These are phyloP conservation scores for Lochmaea crataegi DNA, from an alignment of 2,888 invertebrate genomes.

Conservation along the genomic window DNA sequence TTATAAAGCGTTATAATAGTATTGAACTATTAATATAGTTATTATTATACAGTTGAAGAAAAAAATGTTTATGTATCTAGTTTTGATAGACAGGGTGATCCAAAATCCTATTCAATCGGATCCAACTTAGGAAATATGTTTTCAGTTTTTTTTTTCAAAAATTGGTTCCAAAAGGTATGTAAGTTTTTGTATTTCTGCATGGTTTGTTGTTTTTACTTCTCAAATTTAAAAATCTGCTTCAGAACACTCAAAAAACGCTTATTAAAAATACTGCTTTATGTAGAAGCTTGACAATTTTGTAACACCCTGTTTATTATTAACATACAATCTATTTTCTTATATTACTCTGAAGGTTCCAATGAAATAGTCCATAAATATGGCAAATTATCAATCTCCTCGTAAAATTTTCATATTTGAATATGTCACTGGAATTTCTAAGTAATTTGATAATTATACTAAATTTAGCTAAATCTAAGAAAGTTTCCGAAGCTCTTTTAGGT, in stretches of 20 bases:
- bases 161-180: conserved; percentile 35
- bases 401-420: no score
- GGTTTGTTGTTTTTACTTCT: conserved; percentile 31
- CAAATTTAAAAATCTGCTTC: conserved; percentile 7
- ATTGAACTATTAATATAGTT: no score
- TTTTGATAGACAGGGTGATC: conserved; percentile 10
- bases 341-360: neutral
- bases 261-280: conserved; percentile 12
- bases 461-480: no score
- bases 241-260: conserved; percentile 10
- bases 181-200: conserved; percentile 35
- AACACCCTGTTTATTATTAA: conserved; percentile 17
- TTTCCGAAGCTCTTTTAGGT: no score
- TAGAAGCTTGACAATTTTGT: conserved; percentile 15
- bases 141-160: conserved; percentile 10
- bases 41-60: neutral
- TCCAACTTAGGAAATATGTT: neutral
- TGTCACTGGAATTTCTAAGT: no score
- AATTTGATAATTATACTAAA: no score
- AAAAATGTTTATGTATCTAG: neutral
- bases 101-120: conserved; percentile 10
- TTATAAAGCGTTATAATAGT: no score
- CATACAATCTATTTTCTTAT: neutral
- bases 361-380: neutral
- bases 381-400: no score